Evolutionary conservation across 1,140 invertebrate genomes (phyloP).

Genomic region (Physella acuta): DNA sequence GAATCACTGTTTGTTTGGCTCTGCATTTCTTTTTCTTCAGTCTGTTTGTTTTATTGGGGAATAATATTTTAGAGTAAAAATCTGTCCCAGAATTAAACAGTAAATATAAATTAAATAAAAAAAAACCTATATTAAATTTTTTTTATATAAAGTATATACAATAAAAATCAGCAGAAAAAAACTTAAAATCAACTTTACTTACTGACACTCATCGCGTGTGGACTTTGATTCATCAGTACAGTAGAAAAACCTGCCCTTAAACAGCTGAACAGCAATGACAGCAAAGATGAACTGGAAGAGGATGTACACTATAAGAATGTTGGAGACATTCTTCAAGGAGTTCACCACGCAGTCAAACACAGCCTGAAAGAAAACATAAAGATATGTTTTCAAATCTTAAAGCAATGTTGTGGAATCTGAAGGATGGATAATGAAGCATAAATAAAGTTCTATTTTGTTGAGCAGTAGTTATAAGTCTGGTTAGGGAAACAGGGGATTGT

Average conservation of each 20-base stretch:
- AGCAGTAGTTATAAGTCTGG: too few species aligned
- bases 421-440: too few species aligned
- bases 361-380: conserved; percentile 82
- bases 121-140: background rate
- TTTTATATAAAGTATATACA: too few species aligned
- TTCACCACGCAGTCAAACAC: conserved; percentile 99
- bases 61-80: too few species aligned
- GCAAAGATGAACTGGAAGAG: conserved; percentile 99
- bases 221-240: conserved; percentile 98
- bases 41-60: too few species aligned
- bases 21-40: too few species aligned
- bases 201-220: conserved; percentile 91
- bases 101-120: background rate
- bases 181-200: conserved; percentile 66
- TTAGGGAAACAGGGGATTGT: too few species aligned
- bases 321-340: conserved; percentile 99
- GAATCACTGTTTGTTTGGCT: too few species aligned
- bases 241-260: conserved; percentile 99
- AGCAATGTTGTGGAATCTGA: too few species aligned
- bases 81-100: too few species aligned
- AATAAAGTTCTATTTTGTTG: too few species aligned
- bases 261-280: conserved; percentile 99
- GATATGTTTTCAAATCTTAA: too few species aligned
- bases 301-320: conserved; percentile 99
- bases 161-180: background rate